Evolutionary conservation across 2,113 vertebrate species (phyloP).

Genomic region (Furnarius figulus): DNA sequence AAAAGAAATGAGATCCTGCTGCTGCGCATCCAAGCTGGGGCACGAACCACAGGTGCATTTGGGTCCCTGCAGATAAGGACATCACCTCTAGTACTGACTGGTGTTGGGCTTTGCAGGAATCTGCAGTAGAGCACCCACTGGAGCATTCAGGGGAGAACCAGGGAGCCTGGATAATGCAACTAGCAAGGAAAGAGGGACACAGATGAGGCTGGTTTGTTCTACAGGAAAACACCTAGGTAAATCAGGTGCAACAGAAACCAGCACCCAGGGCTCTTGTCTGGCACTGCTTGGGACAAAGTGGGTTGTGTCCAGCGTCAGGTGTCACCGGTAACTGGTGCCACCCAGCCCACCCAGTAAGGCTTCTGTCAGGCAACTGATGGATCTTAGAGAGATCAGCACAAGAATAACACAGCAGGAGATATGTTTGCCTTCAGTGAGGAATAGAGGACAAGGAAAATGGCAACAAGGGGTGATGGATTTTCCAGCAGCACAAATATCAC

Average conservation of each 20-base stretch:
- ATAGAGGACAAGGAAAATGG: neutral
- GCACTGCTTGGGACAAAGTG: fast-evolving
- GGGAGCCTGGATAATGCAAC: neutral
- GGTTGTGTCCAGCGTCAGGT: too few relatives aligned
- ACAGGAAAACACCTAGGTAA: neutral
- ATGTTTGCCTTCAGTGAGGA: neutral
- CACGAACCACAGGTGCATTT: too few relatives aligned
- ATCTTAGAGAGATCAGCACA: neutral
- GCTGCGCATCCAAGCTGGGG: neutral
- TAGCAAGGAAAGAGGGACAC: neutral
- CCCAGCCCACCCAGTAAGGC: neutral
- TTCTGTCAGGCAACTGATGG: neutral
- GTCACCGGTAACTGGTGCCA: neutral
- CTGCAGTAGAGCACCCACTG: neutral
- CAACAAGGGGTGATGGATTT: neutral
- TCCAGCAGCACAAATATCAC: neutral
- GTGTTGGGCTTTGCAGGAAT: neutral
- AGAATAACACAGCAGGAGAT: neutral
- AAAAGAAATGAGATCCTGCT: neutral
- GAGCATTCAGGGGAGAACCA: neutral
- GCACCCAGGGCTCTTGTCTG: neutral
- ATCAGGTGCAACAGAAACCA: neutral
- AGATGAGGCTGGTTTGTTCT: neutral
- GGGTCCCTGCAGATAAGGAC: neutral
- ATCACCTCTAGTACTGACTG: neutral